Evolutionary conservation across 2,113 vertebrate species (phyloP).

Genomic region (Lepus americanus): DNA sequence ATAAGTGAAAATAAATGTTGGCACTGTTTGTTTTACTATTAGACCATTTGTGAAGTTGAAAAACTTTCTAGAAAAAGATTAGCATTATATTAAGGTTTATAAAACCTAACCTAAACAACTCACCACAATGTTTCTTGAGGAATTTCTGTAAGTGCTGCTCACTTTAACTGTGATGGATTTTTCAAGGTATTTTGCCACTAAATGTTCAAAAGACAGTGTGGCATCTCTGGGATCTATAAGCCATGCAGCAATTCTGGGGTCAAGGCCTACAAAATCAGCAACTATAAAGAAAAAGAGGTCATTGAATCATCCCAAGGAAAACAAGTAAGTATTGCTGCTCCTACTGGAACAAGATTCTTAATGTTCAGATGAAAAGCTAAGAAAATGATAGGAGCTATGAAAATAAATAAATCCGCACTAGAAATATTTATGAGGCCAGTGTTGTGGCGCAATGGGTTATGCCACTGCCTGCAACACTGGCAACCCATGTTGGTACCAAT

Average conservation of each 20-base stretch:
- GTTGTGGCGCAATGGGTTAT: too few relatives aligned
- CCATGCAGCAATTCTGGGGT: conserved; percentile 95
- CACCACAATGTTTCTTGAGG: conserved; percentile 83
- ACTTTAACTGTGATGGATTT: conserved; percentile 51
- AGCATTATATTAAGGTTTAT: neutral
- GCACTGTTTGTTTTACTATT: neutral
- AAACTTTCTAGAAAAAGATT: neutral
- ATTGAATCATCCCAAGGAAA: neutral
- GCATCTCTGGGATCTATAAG: conserved; percentile 92
- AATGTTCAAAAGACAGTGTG: conserved; percentile 89
- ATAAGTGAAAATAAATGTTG: neutral
- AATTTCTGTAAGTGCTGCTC: conserved; percentile 39
- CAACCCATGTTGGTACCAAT: too few relatives aligned
- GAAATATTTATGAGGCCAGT: neutral
- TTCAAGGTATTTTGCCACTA: conserved; percentile 90
- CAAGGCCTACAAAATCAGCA: conserved; percentile 88
- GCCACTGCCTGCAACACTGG: too few relatives aligned
- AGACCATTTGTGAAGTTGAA: neutral
- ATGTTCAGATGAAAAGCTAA: neutral
- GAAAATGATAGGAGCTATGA: neutral
- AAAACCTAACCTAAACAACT: conserved; percentile 75
- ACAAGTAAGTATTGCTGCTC: neutral
- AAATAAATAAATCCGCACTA: neutral
- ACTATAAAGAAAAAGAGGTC: conserved; percentile 84
- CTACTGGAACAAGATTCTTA: neutral